phyloP scores from a whole-genome alignment of 2,113 vertebrate genomes.

The Lichenostomus cassidix region DNA sequence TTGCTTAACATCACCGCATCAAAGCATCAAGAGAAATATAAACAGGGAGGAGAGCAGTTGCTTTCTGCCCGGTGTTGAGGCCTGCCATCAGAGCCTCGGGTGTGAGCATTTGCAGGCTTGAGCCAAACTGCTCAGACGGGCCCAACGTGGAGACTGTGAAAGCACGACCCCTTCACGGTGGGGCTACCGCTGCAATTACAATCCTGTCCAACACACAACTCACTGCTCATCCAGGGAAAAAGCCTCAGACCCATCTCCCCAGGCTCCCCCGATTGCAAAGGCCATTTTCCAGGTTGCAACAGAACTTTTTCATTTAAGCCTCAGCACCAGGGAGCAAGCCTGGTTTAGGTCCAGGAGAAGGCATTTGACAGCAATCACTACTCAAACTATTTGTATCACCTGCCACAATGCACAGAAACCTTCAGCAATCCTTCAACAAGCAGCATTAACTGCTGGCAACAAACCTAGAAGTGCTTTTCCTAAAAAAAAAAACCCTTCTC shows the following conservation, averaged over 20 bases:
- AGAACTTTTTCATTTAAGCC: neutral
- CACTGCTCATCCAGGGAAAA: neutral
- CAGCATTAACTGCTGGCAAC: neutral
- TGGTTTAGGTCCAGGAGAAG: neutral
- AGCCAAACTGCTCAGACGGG: neutral
- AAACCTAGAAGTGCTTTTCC: neutral
- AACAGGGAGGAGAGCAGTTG: neutral
- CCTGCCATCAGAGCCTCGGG: neutral
- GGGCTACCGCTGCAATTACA: neutral
- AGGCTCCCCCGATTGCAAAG: neutral
- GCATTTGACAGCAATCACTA: neutral
- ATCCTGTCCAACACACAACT: neutral
- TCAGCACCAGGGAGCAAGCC: neutral
- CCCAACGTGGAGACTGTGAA: fast-evolving
- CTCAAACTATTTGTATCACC: neutral
- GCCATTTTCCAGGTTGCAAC: neutral
- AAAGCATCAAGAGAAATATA: neutral
- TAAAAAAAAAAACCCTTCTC: neutral
- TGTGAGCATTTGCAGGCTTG: neutral
- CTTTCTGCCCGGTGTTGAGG: neutral
- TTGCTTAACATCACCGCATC: conserved; percentile 24
- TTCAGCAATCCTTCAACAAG: neutral
- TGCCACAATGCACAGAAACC: neutral
- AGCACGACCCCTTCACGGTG: neutral
- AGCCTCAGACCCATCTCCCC: neutral